Base-by-base conservation (phyloP, 1,140 invertebrate species). In the Maniola jurtina region DNA sequence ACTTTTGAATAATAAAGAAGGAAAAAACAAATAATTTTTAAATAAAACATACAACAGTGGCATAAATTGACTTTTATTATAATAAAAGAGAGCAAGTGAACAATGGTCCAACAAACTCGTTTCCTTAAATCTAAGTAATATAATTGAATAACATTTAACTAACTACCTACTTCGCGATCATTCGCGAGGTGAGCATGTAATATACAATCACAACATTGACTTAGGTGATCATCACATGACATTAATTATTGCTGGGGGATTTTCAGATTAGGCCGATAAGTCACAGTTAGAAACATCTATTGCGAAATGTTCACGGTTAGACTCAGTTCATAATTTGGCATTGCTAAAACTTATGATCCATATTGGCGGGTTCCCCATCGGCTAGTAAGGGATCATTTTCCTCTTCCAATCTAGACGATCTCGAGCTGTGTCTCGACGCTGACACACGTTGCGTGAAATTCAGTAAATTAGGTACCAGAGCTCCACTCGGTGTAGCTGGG, bases 401-500 rank as follows among this genome's bases (percentile, higher is more conserved):
- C 42, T 92, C 90, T n/a, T 93, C 86, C 38, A 86, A 88, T 35
- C 89, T 90, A 54, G 91, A 93, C 66, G 90, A 85, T 25, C 81
- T 81, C 38, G 90, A 93, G 75, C 91, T 93, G 67, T 83, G 81
- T 48, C 87, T 79, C 7, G 90, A 86, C 36, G 85, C 81, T 10
- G 83, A 84, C 33, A 90, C 88, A 48, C 88, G 83, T 64, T 92
- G 91, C 35, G 90, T 86, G 50, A 92, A 88, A 9, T 81, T 83
- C 10, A 92, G 83, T 66, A 93, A 84, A 77, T 88, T 92, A 11
- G 92, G 92, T 40, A 92, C 91, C 14, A 93, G 86, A 5, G 80
- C 83, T 48, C 93, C 92, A 56, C 94, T 95, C 0, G 95, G 95
- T 0, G 95, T 96, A 3, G 94, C 95, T 0, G 95, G 95, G 0